Evolutionary conservation across 2,888 invertebrate genomes (phyloP).

Genomic region (Oscheius onirici): DNA sequence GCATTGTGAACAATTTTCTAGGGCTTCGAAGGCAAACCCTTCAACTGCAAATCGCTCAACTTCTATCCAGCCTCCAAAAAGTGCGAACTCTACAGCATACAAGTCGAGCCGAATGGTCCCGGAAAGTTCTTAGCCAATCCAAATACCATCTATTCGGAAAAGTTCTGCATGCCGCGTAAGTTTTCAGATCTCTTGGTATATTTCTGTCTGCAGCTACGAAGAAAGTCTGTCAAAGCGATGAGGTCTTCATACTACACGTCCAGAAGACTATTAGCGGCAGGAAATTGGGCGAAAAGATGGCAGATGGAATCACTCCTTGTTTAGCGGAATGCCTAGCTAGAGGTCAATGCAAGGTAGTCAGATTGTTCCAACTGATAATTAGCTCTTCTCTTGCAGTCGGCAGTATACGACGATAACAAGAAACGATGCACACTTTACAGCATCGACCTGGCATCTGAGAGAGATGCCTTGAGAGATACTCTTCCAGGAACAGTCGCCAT

Average conservation of each 20-base stretch:
- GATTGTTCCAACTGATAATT: background rate
- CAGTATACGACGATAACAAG: constrained; percentile 56
- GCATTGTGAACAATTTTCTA: constrained; percentile 17
- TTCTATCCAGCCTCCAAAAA: constrained; percentile 58
- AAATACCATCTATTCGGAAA: constrained; percentile 65
- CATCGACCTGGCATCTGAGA: constrained; percentile 36
- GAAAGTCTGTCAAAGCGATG: constrained; percentile 59
- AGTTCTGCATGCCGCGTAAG: constrained; percentile 63
- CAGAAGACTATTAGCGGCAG: constrained; percentile 49
- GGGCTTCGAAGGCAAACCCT: constrained; percentile 56
- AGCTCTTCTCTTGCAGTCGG: constrained; percentile 43
- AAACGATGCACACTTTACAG: constrained; percentile 53
- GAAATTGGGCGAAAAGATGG: constrained; percentile 1
- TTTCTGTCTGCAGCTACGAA: background rate
- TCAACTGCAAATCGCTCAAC: constrained; percentile 66
- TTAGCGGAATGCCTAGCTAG: constrained; percentile 51
- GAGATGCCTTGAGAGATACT: constrained; percentile 50
- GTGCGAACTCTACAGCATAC: constrained; percentile 61
- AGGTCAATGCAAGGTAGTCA: constrained; percentile 50
- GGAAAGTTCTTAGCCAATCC: constrained; percentile 66
- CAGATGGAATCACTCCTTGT: constrained; percentile 54
- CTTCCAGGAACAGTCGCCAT: constrained; percentile 62
- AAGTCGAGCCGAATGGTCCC: constrained; percentile 68
- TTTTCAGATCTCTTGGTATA: background rate
- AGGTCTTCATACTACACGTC: constrained; percentile 66